A percentile compares a stretch with the other conserved stretches of the same genome.
Evolutionary conservation across 2,888 invertebrate genomes (phyloP).

Genomic region (Drosophila macrospina): DNA sequence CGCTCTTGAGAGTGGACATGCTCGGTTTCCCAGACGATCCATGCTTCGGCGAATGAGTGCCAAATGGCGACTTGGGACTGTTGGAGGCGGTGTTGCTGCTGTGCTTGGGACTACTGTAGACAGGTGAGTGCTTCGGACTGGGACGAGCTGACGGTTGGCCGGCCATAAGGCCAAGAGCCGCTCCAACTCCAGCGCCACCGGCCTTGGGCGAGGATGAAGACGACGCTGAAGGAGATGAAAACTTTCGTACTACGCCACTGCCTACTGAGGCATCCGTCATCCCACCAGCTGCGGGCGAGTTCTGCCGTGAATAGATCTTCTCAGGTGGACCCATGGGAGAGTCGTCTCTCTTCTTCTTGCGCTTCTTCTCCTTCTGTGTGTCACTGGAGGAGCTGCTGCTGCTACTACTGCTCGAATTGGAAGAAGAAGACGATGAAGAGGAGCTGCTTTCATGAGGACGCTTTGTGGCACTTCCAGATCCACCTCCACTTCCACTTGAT

Average conservation of each 20-base stretch:
- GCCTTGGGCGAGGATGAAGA: slow-evolving; percentile 84
- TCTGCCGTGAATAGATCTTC: slow-evolving; percentile 89
- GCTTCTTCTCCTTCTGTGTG: slow-evolving; percentile 88
- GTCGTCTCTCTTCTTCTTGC: slow-evolving; percentile 91
- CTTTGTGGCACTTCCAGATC: slow-evolving; percentile 52
- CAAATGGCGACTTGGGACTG: slow-evolving; percentile 91
- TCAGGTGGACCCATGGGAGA: slow-evolving; percentile 89
- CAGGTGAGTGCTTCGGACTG: slow-evolving; percentile 89
- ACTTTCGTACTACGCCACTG: slow-evolving; percentile 86
- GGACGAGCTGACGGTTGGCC: slow-evolving; percentile 83
- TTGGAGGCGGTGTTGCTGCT: slow-evolving; percentile 91
- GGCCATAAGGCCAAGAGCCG: slow-evolving; percentile 52
- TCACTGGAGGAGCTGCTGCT: slow-evolving; percentile 49
- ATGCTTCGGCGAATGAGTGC: slow-evolving; percentile 92
- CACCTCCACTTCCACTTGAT: slow-evolving; percentile 43
- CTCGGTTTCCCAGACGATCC: slow-evolving; percentile 93
- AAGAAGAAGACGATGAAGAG: slow-evolving; percentile 42
- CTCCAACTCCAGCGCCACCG: slow-evolving; percentile 53
- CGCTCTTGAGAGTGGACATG: slow-evolving; percentile 94
- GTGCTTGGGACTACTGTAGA: slow-evolving; percentile 86
- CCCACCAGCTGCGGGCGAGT: slow-evolving; percentile 82
- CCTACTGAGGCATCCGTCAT: slow-evolving; percentile 86
- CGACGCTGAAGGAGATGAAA: slow-evolving; percentile 87
- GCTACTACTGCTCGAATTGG: slow-evolving; percentile 35
- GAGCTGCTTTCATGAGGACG: slow-evolving; percentile 60